phyloP scores from a whole-genome alignment of 2,888 invertebrate species.

The Trypoxylon attenuatum region DNA sequence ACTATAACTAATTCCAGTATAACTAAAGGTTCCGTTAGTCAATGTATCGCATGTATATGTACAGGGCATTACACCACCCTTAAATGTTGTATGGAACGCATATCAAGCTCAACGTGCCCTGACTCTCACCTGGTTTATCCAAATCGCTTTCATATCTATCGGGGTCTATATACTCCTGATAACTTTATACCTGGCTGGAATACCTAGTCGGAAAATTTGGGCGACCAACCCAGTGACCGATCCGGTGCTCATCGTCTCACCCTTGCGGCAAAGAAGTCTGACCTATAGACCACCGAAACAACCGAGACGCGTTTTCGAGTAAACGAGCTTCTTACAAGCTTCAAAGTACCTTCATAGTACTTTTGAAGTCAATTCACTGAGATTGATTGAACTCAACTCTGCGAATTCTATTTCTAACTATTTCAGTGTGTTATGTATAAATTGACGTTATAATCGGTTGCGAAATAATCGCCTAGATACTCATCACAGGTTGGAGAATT shows the following conservation, averaged over 20 bases:
- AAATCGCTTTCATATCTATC: conserved; percentile 34
- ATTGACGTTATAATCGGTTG: no score
- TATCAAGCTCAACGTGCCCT: conserved; percentile 12
- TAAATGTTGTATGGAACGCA: not conserved
- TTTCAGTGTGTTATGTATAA: no score
- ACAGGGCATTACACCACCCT: conserved; percentile 11
- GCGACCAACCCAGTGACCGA: not conserved
- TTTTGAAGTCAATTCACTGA: no score
- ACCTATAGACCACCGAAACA: not conserved
- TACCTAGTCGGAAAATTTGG: not conserved
- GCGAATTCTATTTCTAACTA: no score
- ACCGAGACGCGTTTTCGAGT: not conserved
- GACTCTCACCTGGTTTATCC: conserved; percentile 29
- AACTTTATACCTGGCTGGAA: conserved; percentile 14
- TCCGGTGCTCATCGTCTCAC: conserved; percentile 3
- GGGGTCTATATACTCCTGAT: conserved; percentile 44
- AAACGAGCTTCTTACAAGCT: not conserved
- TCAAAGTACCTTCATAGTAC: not conserved
- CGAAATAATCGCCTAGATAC: no score
- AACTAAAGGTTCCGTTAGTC: no score
- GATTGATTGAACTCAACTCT: no score
- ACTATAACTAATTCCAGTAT: no score
- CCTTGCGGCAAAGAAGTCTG: not conserved
- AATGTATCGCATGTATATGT: no score
- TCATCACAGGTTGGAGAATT: no score